Base-by-base conservation (phyloP, 2,888 invertebrate species). In the Euzophera pinguis region DNA sequence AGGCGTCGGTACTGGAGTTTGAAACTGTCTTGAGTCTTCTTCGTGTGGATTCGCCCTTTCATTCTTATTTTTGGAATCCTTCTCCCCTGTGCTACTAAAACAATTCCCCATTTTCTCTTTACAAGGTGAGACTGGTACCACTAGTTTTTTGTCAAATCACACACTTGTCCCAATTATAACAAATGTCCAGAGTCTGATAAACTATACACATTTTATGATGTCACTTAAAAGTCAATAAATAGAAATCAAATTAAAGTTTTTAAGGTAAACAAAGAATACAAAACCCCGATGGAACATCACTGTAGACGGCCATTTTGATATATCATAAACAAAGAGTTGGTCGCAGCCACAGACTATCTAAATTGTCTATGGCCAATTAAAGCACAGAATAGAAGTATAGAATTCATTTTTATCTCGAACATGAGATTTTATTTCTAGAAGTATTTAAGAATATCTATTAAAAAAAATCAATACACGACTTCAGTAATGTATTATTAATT, bases 31-130 rank as follows among this genome's bases (percentile, higher is more conserved):
- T 54, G 82, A 71, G 63, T 89, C 88, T 63, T 90, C 91, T 73
- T 83, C 91, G 64, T 81, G 91, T 66, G 90, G 88, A 69, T 92
- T 91, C 53, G 90, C 85, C 69, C 92, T 84, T 67, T 92, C 92
- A 78, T 90, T 91, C 76, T 91, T 91, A 73, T 86, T 91, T 79
- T 90, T 91, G 71, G 92, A 90, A 82, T 93, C 94, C 78, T 93
- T 93, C 73, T 94, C 94, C 60, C 92, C 92, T 75, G 94, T 93
- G 77, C 93, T 93, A 87, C 95, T 95, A 87, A 95, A 94, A 91
- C 96, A 96, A 91, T 95, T 96, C 81, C 96, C 96, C 96, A 96
- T 96, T 91, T 92, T 93, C 87, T 84, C 89, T 90, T 88, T 84
- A 86, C 89, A 89, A 89, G 89, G 89, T 85, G 86, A 89, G 83